Percentiles rank a stretch among this genome's conserved stretches.
These are phyloP conservation scores for Caranx melampygus DNA, from an alignment of 2,113 vertebrate genomes.

Conservation along the genomic window DNA sequence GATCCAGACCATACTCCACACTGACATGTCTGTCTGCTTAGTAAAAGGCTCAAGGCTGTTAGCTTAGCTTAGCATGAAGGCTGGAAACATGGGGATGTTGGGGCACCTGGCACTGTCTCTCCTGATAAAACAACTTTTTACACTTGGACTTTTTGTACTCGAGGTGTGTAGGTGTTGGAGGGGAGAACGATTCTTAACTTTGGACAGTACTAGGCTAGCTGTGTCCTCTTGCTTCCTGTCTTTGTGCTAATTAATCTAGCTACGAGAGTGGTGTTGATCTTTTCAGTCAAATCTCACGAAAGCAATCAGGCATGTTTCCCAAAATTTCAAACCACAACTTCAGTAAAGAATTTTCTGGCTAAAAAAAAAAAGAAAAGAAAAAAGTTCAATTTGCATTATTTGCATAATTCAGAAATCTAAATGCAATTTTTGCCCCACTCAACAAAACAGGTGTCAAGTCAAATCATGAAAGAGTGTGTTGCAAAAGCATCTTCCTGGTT, in stretches of 20 bases:
- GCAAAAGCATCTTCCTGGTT: not conserved
- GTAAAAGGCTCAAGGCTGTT: conserved; percentile 3
- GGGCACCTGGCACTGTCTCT: not conserved
- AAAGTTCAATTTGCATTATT: conserved; percentile 10
- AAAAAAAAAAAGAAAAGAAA: not conserved
- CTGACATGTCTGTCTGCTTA: not conserved
- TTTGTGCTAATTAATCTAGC: conserved; percentile 19
- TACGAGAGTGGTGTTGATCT: not conserved
- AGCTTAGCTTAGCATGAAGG: conserved; percentile 26
- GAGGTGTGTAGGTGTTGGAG: not conserved
- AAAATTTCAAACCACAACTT: conserved; percentile 31
- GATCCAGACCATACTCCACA: not conserved
- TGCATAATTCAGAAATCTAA: conserved; percentile 15
- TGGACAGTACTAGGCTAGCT: not conserved
- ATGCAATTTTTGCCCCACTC: not conserved
- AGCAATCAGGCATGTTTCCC: not conserved
- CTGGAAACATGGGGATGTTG: not conserved
- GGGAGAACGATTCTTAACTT: not conserved
- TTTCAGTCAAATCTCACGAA: not conserved
- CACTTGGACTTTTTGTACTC: conserved; percentile 42
- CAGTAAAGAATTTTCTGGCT: conserved; percentile 10
- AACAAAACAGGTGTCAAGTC: conserved; percentile 16
- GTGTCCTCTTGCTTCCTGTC: not conserved
- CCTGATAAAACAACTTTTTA: conserved; percentile 19
- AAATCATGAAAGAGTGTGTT: not conserved